Conservation (phyloP, 2,797 vertebrate genomes). For the Trichosurus vulpecula region DNA sequence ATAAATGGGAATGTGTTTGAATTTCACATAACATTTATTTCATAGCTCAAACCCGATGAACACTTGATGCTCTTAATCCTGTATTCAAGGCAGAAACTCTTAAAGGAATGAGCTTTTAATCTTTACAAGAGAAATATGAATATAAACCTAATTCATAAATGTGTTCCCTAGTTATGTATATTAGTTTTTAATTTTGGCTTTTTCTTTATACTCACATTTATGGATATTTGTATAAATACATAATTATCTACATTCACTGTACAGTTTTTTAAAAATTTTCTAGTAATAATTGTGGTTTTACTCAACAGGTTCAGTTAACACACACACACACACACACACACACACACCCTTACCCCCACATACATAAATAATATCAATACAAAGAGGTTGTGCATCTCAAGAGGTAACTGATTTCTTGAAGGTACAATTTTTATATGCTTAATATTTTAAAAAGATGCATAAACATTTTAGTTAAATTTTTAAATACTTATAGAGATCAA, state of each 20-base stretch:
- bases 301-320: background rate
- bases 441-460: constrained; percentile 31
- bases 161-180: constrained; percentile 8
- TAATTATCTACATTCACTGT: background rate
- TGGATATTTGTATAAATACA: constrained; percentile 50
- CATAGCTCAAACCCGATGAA: constrained; percentile 19
- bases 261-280: background rate
- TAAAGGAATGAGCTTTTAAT: constrained; percentile 35
- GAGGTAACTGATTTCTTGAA: background rate
- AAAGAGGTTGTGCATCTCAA: background rate
- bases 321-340: background rate
- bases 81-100: constrained; percentile 46
- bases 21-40: constrained; percentile 51
- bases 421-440: constrained; percentile 18
- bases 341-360: too few relatives aligned
- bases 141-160: constrained; percentile 23
- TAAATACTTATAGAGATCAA: constrained; percentile 40
- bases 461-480: constrained; percentile 50
- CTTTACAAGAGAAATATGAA: constrained; percentile 46
- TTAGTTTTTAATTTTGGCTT: constrained; percentile 37
- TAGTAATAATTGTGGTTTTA: constrained; percentile 33
- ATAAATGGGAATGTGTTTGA: constrained; percentile 56
- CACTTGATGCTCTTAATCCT: constrained; percentile 17
- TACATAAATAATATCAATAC: constrained; percentile 7
- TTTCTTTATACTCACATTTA: constrained; percentile 37